Percentiles rank a stretch among this genome's conserved stretches.
These are phyloP conservation scores for Nesogale talazaci DNA, from an alignment of 2,113 vertebrate species.

Conservation along the genomic window DNA sequence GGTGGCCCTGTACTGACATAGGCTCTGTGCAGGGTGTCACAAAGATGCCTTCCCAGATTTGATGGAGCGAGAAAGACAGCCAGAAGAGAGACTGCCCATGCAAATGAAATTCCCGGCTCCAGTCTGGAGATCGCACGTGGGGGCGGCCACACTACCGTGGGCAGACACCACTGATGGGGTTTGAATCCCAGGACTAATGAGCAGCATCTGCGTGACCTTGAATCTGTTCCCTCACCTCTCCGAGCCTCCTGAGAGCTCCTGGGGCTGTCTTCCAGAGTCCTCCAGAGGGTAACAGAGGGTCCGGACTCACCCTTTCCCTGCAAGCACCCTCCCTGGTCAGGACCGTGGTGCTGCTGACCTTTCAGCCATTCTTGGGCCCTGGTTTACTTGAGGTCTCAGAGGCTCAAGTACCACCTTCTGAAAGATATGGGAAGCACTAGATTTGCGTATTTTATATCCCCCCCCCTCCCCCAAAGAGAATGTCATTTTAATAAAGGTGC, in stretches of 20 bases:
- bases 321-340: neutral
- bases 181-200: neutral
- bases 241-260: neutral
- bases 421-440: too few relatives aligned
- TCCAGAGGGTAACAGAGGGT: too few relatives aligned
- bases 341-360: neutral
- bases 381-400: neutral
- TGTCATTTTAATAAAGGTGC: neutral
- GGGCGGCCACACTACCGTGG: neutral
- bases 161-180: neutral
- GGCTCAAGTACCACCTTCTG: neutral
- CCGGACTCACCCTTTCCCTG: neutral
- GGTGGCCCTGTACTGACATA: neutral
- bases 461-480: neutral
- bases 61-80: conserved; percentile 47
- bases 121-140: conserved; percentile 49
- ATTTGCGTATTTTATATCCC: neutral
- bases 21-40: conserved; percentile 68
- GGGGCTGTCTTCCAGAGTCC: neutral
- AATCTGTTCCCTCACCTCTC: neutral
- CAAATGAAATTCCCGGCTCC: conserved; percentile 68
- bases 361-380: rapidly evolving
- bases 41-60: neutral
- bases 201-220: neutral
- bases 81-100: neutral